Conservation (phyloP, 1,140 invertebrate genomes). For the Rhopalosiphum padi region DNA sequence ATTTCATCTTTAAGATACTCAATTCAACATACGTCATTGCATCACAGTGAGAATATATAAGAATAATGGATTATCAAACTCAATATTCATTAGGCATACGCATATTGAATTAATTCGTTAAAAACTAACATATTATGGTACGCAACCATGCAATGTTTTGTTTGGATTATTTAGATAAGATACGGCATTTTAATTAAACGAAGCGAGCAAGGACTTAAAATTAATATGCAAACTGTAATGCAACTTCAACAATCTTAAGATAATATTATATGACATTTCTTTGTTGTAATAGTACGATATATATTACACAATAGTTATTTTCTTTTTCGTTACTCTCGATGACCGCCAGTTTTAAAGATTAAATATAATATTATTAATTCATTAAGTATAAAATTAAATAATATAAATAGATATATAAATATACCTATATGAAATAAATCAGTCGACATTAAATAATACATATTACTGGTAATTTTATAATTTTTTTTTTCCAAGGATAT, state of each 20-base stretch:
- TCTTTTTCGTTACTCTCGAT: not conserved
- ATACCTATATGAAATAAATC: not conserved
- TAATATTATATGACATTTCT: not conserved
- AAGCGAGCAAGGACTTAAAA: not conserved
- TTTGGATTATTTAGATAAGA: not conserved
- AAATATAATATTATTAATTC: not conserved
- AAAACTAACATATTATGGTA: not conserved
- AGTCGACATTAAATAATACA: not conserved
- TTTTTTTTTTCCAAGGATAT: not conserved
- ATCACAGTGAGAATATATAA: not conserved
- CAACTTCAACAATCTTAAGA: not conserved
- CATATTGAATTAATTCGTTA: not conserved
- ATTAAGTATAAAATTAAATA: not conserved
- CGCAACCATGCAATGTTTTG: not conserved
- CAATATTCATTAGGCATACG: not conserved
- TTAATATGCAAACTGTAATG: not conserved
- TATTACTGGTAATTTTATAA: not conserved
- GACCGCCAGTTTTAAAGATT: not conserved
- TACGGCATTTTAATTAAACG: not conserved
- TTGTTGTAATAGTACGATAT: not conserved
- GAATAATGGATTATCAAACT: not conserved
- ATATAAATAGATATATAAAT: not conserved
- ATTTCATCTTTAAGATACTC: not conserved
- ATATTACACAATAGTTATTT: not conserved
- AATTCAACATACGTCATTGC: not conserved